Base-by-base conservation (phyloP, 2,797 vertebrate species). In the Valencia hispanica region DNA sequence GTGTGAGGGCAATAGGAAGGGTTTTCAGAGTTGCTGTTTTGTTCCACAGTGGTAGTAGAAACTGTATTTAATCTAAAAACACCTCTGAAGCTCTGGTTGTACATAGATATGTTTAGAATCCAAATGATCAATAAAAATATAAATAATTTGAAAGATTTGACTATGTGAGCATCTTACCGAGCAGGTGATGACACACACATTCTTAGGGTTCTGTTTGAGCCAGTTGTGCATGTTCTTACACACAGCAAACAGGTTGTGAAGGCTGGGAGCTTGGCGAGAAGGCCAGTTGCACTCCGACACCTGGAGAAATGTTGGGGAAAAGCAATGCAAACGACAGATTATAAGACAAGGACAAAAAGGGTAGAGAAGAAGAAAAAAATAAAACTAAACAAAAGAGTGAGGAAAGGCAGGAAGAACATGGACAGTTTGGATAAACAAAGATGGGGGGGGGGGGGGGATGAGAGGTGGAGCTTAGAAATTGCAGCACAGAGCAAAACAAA, bases 171-270 rank as follows among this genome's bases (percentile, higher is more conserved):
- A 84, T 79, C 98, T 96, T 96, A 99, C 98, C 97, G 98, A 98
- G 94, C 98, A 99, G 89, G 99, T 98, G 91, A 99, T 97, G 91
- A 99, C 98, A 86, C 98, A 99, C 82, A 99, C 97, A 14, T 99
- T 99, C 95, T 98, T 99, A 90, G 98, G 98, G 88, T 99, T 99
- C 94, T 99, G 98, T 77, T 97, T 97, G 77, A 99, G 96, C 98
- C 98, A 99, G 92, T 99, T 99, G 94, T 99, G 97, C 97, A 99
- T 99, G 92, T 99, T 99, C 95, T 98, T 98, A 92, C 98, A 99
- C 82, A 99, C 97, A 0, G 98, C 98, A 18, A 98, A 99, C 84
- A 99, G 96, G 94, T 99, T 99, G 93, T 99, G 98, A 88, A 99
- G 96, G 87, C 97, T 96, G 70, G 98, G 98, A 0, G 98, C 98